Evolutionary conservation across 92 coral and sea anemone species (phyloP), one percentile per base, ranked within the genome.

Genomic region (Metridium senile): DNA sequence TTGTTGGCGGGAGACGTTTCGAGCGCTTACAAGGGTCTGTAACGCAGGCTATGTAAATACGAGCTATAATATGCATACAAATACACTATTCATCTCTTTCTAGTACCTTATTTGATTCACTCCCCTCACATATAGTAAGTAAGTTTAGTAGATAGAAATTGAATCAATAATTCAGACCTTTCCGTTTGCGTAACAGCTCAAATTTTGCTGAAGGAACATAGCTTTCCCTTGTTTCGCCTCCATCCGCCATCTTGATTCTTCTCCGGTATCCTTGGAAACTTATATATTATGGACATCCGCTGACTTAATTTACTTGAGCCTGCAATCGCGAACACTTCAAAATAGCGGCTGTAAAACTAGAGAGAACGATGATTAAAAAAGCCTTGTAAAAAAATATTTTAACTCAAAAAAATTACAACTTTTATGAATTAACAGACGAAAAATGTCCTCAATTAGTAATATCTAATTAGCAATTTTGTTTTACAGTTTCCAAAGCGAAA

Each of bases 211-310:
- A 29, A 65, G 4, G 32, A 65, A 29, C 20, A 45, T 7, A 16
- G 7, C 16, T 45, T 7, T 33, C 45, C 4, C 32, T 18, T 21
- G 28, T 65, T 2, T n/a, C 30, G 46, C 32, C 30, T 65, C 30
- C 43, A n/a, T 65, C 70, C 70, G 70, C 70, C 70, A 65, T 65
- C 18, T 65, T 65, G 13, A 19, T 31, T 65, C n/a, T 65, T 34
- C 70, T 22, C 20, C n/a, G 46, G 70, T 65, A 28, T 29, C 70
- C 70, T 11, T 65, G 46, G 70, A 65, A 65, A 85, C 69, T 32
- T 74, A 85, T 72, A 28, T 73, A 29, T 51, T 6, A 17, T 11
- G 6, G 68, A 1, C 16, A n/a, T n/a, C 70, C 46, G 70, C 51
- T 65, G 70, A 65, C 20, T 65, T 13, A 8, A 28, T 65, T 65